These are phyloP conservation scores for Sarcophaga subvicina DNA, from an alignment of 2,888 invertebrate species.

Conservation along the genomic window DNA sequence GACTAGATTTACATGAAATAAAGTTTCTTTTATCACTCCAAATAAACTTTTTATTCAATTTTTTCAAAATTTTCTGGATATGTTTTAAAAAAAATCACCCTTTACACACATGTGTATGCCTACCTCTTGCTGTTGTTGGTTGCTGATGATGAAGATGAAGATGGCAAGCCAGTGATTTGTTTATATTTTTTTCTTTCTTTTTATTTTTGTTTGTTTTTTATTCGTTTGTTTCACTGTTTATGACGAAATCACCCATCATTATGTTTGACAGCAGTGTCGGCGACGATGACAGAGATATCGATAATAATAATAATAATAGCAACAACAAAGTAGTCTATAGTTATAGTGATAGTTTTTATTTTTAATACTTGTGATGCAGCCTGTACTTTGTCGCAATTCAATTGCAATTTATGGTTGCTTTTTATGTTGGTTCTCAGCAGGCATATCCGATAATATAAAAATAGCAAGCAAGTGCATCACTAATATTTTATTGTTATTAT, in stretches of 20 bases:
- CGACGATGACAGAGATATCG: slow-evolving; percentile 21
- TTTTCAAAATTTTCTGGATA: too few relatives aligned
- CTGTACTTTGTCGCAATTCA: slow-evolving; percentile 53
- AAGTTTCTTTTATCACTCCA: too few relatives aligned
- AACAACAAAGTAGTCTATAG: slow-evolving; percentile 6
- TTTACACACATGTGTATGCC: too few relatives aligned
- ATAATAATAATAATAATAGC: slow-evolving; percentile 25
- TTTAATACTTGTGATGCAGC: slow-evolving; percentile 37
- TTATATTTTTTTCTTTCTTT: slow-evolving; percentile 41
- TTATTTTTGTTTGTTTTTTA: too few relatives aligned
- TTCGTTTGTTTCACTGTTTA: slow-evolving; percentile 6
- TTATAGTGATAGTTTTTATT: slow-evolving; percentile 37
- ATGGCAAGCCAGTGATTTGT: slow-evolving; percentile 51
- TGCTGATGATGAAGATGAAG: slow-evolving; percentile 38
- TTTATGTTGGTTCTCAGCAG: slow-evolving; percentile 48
- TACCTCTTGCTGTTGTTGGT: too few relatives aligned
- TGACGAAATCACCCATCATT: slow-evolving; percentile 65
- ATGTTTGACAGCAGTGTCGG: slow-evolving; percentile 22
- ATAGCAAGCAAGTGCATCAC: slow-evolving; percentile 43
- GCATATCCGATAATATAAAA: slow-evolving; percentile 32
- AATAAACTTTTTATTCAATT: too few relatives aligned
- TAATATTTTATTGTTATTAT: background rate
- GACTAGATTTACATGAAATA: too few relatives aligned
- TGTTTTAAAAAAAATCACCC: too few relatives aligned
- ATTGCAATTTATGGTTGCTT: slow-evolving; percentile 51